phyloP scores from a whole-genome alignment of 2,888 invertebrate genomes.

The Glaucopsyche alexis region DNA sequence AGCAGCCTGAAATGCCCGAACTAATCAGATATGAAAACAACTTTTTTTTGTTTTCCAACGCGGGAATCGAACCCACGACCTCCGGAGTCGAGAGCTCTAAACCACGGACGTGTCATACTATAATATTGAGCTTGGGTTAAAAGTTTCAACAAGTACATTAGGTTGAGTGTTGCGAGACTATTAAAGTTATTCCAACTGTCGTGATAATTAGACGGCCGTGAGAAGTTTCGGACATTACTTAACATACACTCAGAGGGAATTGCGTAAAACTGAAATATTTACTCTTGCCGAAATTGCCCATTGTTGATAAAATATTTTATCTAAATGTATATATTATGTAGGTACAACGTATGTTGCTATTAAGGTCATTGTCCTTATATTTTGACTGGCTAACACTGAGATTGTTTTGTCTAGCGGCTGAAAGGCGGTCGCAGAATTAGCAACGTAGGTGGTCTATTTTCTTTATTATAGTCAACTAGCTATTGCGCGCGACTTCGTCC shows the following conservation, averaged over 20 bases:
- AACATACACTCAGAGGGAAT: background rate
- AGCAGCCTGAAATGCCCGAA: too few relatives aligned
- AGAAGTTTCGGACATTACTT: slow-evolving; percentile 10
- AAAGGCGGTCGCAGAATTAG: background rate
- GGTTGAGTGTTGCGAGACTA: background rate
- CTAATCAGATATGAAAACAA: too few relatives aligned
- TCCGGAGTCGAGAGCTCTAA: too few relatives aligned
- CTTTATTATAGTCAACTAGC: background rate
- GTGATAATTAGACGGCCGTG: background rate
- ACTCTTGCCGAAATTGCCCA: background rate
- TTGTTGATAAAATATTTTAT: slow-evolving; percentile 6
- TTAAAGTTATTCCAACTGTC: background rate
- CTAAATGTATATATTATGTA: background rate
- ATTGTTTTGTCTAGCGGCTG: slow-evolving; percentile 1
- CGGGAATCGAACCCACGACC: too few relatives aligned
- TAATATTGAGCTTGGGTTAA: too few relatives aligned
- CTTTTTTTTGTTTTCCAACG: too few relatives aligned
- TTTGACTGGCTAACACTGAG: background rate
- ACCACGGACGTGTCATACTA: too few relatives aligned
- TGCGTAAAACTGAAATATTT: slow-evolving; percentile 7
- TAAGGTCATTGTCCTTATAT: slow-evolving; percentile 8
- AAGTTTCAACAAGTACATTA: too few relatives aligned
- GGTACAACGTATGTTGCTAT: slow-evolving; percentile 3
- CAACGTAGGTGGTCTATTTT: background rate
- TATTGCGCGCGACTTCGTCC: too few relatives aligned